Conservation (phyloP, 2,113 vertebrate species). For the Xenopus tropicalis region DNA sequence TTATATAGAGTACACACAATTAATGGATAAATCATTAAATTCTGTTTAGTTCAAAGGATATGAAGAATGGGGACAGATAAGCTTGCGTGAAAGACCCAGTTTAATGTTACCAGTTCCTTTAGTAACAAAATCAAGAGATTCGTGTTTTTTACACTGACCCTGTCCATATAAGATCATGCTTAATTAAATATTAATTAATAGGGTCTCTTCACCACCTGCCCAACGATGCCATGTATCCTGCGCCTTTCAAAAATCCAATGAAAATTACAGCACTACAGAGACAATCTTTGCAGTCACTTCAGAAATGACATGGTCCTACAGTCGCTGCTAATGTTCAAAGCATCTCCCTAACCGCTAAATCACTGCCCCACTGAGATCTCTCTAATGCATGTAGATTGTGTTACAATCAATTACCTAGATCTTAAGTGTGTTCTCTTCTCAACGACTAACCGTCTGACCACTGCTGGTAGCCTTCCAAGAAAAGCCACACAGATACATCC, state of each 20-base stretch:
- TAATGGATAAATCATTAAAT: too few species aligned
- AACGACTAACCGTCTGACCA: constrained; percentile 26
- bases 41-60: too few species aligned
- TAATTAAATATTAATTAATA: constrained; percentile 45
- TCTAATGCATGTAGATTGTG: constrained; percentile 45
- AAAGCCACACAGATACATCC: background rate
- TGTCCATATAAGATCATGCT: constrained; percentile 22
- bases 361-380: constrained; percentile 38
- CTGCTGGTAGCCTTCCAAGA: constrained; percentile 14
- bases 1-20: too few species aligned
- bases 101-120: constrained; percentile 11
- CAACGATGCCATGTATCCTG: constrained; percentile 28
- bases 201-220: constrained; percentile 43
- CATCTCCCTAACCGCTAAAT: constrained; percentile 44
- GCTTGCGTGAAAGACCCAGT: background rate
- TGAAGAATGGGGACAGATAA: background rate
- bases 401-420: constrained; percentile 46
- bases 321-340: constrained; percentile 36
- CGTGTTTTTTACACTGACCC: constrained; percentile 20
- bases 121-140: constrained; percentile 11
- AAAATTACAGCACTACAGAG: constrained; percentile 43
- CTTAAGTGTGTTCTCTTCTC: constrained; percentile 36
- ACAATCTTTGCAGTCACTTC: constrained; percentile 44
- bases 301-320: constrained; percentile 43
- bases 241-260: constrained; percentile 30